These are phyloP conservation scores for Steatocranus sp. DNA, from an alignment of 2,797 vertebrate species.

Conservation along the genomic window DNA sequence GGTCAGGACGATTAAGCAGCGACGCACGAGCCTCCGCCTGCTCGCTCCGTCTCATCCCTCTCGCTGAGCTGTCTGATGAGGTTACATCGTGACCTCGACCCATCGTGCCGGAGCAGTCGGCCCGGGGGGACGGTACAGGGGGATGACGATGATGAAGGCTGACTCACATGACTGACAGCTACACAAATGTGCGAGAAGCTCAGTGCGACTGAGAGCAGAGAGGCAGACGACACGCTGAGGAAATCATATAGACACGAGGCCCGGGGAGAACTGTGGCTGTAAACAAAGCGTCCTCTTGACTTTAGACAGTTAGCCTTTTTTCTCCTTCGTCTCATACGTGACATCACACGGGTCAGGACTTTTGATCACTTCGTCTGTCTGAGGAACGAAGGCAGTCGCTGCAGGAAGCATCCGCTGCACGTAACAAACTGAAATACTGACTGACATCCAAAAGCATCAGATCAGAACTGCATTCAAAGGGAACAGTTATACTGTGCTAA, in stretches of 20 bases:
- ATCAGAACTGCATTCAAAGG: background rate
- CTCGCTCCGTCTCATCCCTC: background rate
- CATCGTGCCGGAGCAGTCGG: background rate
- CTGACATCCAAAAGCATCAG: background rate
- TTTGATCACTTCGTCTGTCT: background rate
- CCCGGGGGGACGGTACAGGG: background rate
- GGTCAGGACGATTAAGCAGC: background rate
- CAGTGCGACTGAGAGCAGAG: background rate
- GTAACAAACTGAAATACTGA: background rate
- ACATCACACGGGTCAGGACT: background rate
- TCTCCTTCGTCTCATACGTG: background rate
- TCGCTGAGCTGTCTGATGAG: background rate
- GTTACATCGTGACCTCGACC: background rate
- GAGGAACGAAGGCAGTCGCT: background rate
- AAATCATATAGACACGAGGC: background rate
- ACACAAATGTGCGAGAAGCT: conserved; percentile 15
- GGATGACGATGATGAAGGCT: background rate
- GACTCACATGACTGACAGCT: conserved; percentile 17
- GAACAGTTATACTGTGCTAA: background rate
- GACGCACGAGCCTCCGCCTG: background rate
- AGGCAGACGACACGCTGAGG: background rate
- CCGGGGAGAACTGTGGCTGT: background rate
- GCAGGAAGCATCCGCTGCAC: background rate
- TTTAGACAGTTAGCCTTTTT: background rate
- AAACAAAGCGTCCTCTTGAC: background rate